These are phyloP conservation scores for Saturnia japonica DNA, from an alignment of 2,888 invertebrate genomes.

Conservation along the genomic window DNA sequence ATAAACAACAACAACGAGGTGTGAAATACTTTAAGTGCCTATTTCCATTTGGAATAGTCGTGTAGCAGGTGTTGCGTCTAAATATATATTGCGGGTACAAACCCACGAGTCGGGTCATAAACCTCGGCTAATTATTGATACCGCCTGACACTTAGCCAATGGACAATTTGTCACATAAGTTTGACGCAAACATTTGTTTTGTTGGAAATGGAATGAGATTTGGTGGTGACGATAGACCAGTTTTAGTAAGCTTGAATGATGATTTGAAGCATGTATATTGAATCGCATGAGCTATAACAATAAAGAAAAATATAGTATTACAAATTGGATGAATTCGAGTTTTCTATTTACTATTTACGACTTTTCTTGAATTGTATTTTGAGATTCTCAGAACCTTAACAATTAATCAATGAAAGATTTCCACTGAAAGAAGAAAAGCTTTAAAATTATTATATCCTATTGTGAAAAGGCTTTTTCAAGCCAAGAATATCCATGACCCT, in stretches of 20 bases:
- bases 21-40: slow-evolving; percentile 8
- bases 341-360: no score
- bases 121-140: slow-evolving; percentile 41
- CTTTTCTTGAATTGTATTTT: no score
- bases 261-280: not conserved
- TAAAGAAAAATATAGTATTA: no score
- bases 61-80: slow-evolving; percentile 46
- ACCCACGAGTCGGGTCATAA: slow-evolving; percentile 39
- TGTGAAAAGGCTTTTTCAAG: no score
- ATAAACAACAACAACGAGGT: slow-evolving; percentile 3
- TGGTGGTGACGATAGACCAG: not conserved
- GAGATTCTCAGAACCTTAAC: no score
- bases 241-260: not conserved
- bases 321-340: no score
- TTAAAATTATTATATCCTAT: no score
- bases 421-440: not conserved
- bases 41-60: slow-evolving; percentile 23
- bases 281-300: no score
- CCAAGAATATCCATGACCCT: no score
- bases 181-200: slow-evolving; percentile 8
- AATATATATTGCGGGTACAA: slow-evolving; percentile 31
- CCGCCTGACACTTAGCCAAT: slow-evolving; percentile 39
- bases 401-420: no score
- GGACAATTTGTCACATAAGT: slow-evolving; percentile 42
- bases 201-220: not conserved